A percentile compares a stretch with the other conserved stretches of the same genome.
These are phyloP conservation scores for Meteorus cinctellus DNA, from an alignment of 2,888 invertebrate species.

Conservation along the genomic window DNA sequence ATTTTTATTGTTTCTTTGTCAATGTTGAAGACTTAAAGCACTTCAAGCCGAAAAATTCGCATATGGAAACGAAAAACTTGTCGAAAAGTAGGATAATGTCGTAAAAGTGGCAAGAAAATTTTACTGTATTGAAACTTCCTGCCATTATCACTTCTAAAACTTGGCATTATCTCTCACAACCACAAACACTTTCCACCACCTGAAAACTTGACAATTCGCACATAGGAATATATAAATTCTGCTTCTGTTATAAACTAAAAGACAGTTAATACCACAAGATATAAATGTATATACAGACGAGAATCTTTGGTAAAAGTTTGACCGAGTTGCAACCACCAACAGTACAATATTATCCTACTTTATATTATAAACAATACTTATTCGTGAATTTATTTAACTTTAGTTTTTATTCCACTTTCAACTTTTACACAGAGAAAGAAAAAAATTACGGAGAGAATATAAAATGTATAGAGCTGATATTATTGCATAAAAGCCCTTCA, in stretches of 20 bases:
- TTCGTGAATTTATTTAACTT: too few species aligned
- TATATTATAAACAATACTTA: neutral
- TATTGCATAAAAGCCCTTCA: neutral
- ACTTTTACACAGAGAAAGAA: neutral
- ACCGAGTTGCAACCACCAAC: neutral
- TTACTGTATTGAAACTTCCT: conserved; percentile 34
- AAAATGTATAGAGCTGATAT: neutral
- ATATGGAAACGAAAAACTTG: conserved; percentile 29
- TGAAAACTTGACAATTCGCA: conserved; percentile 18
- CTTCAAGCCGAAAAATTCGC: conserved; percentile 24
- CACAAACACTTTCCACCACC: conserved; percentile 14
- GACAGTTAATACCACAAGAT: neutral
- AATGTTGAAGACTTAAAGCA: conserved; percentile 16
- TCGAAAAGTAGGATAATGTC: conserved; percentile 1
- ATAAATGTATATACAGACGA: neutral
- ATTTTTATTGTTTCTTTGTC: too few species aligned
- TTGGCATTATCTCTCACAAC: neutral
- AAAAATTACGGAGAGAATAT: neutral
- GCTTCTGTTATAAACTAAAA: neutral
- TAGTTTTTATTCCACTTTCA: neutral
- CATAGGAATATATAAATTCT: neutral
- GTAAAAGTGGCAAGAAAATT: conserved; percentile 26
- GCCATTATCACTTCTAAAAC: conserved; percentile 28
- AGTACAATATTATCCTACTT: neutral
- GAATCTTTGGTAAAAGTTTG: neutral